Percentiles rank a stretch among this genome's conserved stretches.
Evolutionary conservation across 2,113 vertebrate genomes (phyloP).

Genomic region (Glaucidium brasilianum): DNA sequence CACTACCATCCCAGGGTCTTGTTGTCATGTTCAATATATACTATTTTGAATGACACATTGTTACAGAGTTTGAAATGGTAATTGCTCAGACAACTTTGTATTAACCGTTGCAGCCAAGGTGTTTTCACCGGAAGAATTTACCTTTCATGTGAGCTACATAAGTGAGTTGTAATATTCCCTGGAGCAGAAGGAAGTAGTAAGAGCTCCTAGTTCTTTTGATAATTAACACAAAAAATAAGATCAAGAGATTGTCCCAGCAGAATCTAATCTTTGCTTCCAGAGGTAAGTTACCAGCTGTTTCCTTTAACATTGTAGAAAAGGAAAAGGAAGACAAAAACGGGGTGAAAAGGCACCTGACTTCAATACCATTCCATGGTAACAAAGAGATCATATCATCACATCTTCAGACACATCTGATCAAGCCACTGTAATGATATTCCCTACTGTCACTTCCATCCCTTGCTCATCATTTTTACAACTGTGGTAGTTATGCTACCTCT

Average conservation of each 20-base stretch:
- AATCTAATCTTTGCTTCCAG: not conserved
- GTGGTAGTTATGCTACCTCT: not conserved
- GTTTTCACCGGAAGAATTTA: not conserved
- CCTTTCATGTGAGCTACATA: not conserved
- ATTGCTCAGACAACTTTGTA: not conserved
- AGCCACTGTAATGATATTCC: not conserved
- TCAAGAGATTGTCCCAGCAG: not conserved
- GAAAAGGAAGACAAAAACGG: not conserved
- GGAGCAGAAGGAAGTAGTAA: not conserved
- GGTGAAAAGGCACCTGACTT: not conserved
- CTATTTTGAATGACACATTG: not conserved
- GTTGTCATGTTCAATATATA: not conserved
- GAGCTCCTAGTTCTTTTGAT: not conserved
- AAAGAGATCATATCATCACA: not conserved
- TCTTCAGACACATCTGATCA: slow-evolving; percentile 1
- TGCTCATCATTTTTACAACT: not conserved
- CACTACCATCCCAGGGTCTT: not conserved
- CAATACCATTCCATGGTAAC: not conserved
- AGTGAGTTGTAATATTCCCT: not conserved
- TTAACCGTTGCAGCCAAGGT: not conserved
- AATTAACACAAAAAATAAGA: not conserved
- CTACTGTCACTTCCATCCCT: not conserved
- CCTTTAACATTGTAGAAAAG: not conserved
- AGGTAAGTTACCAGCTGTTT: not conserved
- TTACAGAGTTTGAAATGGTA: not conserved